phyloP scores from a whole-genome alignment of 2,113 vertebrate species.

The Microtus montanus region DNA sequence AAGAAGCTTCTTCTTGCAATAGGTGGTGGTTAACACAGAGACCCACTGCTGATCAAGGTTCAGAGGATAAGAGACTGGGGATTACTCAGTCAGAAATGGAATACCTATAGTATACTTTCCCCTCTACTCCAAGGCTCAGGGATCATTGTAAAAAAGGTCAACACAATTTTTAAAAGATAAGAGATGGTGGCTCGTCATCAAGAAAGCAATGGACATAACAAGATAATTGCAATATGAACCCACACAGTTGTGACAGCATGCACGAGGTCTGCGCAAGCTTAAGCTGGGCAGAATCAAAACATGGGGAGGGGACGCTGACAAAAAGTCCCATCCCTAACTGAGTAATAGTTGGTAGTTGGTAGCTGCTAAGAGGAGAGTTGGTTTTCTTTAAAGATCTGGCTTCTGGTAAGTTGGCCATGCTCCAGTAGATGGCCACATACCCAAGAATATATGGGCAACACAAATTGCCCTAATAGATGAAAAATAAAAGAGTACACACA shows the following conservation, averaged over 20 bases:
- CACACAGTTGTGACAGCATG: background rate
- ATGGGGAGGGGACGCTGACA: background rate
- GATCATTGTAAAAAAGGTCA: background rate
- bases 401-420: background rate
- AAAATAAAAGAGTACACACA: background rate
- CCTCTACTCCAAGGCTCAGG: background rate
- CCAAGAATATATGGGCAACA: background rate
- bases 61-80: background rate
- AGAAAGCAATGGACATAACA: background rate
- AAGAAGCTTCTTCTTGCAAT: background rate
- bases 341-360: background rate
- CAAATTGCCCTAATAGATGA: background rate
- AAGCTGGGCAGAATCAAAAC: background rate
- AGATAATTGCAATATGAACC: background rate
- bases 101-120: background rate
- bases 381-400: background rate
- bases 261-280: background rate
- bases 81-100: background rate
- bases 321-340: background rate
- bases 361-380: background rate
- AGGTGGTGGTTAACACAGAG: background rate
- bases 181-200: too few relatives aligned
- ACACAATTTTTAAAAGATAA: background rate
- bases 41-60: background rate
- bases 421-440: background rate